Conservation (phyloP, 1,140 invertebrate species). For the Aricia agestis region DNA sequence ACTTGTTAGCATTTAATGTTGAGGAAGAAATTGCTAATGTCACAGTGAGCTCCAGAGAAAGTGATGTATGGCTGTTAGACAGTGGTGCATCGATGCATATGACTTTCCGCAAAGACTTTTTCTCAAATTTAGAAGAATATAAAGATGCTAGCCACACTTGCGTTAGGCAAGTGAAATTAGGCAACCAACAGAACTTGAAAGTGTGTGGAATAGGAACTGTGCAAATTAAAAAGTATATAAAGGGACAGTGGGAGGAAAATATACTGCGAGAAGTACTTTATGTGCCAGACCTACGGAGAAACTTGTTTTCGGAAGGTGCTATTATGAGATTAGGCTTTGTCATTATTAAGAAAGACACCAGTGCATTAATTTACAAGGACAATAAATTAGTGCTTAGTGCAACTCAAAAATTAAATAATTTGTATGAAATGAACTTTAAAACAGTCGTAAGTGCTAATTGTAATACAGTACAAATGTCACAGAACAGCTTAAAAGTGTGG, state of each 20-base stretch:
- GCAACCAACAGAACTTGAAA: slow-evolving; percentile 31
- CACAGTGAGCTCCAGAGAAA: too few species aligned
- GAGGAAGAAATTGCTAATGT: not conserved
- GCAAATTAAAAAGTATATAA: slow-evolving; percentile 33
- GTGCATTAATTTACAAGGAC: slow-evolving; percentile 31
- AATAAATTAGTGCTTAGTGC: slow-evolving; percentile 31
- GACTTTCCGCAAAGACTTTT: slow-evolving; percentile 30
- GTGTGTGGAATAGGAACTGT: slow-evolving; percentile 26
- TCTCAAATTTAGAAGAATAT: slow-evolving; percentile 30
- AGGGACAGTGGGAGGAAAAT: slow-evolving; percentile 37
- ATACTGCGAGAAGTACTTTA: slow-evolving; percentile 37
- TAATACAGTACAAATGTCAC: slow-evolving; percentile 19
- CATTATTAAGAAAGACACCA: slow-evolving; percentile 26
- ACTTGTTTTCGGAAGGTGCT: slow-evolving; percentile 43
- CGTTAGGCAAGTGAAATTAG: slow-evolving; percentile 30
- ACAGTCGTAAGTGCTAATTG: slow-evolving; percentile 13
- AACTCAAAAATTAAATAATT: slow-evolving; percentile 28
- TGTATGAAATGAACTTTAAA: slow-evolving; percentile 33
- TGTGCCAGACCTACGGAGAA: slow-evolving; percentile 40
- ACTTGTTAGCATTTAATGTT: slow-evolving; percentile 22
- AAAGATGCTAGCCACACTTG: slow-evolving; percentile 19
- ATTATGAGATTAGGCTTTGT: slow-evolving; percentile 33
- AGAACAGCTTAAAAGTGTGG: slow-evolving; percentile 34
- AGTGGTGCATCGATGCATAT: slow-evolving; percentile 51
- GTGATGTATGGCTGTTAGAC: slow-evolving; percentile 40